Conservation (phyloP, 2,888 invertebrate genomes). For the Ischnus inquisitorius region DNA sequence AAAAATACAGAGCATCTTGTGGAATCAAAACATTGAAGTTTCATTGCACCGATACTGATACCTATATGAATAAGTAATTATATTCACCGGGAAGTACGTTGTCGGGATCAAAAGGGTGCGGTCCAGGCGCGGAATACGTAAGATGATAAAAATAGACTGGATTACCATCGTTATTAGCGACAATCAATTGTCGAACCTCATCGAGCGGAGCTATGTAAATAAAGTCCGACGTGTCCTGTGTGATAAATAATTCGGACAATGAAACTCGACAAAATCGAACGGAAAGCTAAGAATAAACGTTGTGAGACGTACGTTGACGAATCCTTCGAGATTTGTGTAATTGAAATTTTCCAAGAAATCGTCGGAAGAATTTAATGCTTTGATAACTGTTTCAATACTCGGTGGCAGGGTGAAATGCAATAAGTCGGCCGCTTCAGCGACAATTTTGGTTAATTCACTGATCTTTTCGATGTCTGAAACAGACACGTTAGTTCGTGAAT, state of each 20-base stretch:
- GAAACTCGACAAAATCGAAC: background rate
- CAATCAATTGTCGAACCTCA: constrained; percentile 69
- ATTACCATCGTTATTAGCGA: constrained; percentile 13
- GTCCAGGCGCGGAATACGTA: constrained; percentile 44
- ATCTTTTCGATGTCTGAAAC: background rate
- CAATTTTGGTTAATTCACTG: background rate
- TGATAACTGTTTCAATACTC: background rate
- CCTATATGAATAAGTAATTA: background rate
- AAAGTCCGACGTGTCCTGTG: constrained; percentile 65
- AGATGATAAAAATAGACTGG: constrained; percentile 74
- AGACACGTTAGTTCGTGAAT: background rate
- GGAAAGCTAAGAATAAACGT: background rate
- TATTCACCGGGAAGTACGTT: constrained; percentile 7
- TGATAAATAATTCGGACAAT: background rate
- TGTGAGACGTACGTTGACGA: background rate
- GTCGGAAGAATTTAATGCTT: background rate
- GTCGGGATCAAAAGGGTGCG: constrained; percentile 1
- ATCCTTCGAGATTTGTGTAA: background rate
- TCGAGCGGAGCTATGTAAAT: constrained; percentile 71
- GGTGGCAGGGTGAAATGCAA: background rate
- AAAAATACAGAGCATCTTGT: too few species aligned
- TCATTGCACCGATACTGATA: too few species aligned
- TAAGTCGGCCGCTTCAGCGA: background rate
- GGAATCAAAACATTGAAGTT: too few species aligned
- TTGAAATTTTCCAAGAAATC: background rate